Conservation (phyloP, 1,140 invertebrate genomes). For the Pogonus chalceus region DNA sequence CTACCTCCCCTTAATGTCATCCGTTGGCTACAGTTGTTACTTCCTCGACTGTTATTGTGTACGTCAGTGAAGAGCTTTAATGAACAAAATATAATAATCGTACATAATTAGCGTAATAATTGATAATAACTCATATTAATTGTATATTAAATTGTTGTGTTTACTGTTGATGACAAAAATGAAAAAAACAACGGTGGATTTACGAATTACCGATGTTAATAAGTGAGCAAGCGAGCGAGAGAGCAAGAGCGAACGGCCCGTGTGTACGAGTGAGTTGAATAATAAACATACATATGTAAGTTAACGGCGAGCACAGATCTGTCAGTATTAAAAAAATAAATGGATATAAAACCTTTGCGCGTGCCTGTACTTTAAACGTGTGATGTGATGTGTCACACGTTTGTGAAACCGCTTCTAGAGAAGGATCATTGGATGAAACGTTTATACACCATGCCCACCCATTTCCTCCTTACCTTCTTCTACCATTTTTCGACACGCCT, state of each 20-base stretch:
- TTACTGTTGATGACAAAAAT: neutral
- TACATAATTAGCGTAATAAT: neutral
- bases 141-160: constrained; percentile 5
- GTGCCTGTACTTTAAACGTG: neutral
- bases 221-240: neutral
- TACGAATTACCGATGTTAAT: neutral
- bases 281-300: neutral
- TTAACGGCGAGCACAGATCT: neutral
- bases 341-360: neutral
- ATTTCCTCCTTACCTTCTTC: too few species aligned
- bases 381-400: neutral
- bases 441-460: too few species aligned
- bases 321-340: neutral
- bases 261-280: neutral
- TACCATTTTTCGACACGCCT: too few species aligned
- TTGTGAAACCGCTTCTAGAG: too few species aligned
- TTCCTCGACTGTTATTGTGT: constrained; percentile 1
- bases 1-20: constrained; percentile 2
- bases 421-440: too few species aligned
- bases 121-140: neutral
- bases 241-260: neutral
- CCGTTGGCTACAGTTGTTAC: neutral
- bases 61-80: constrained; percentile 3
- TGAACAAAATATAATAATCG: constrained; percentile 2
- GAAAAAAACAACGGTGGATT: neutral